These are phyloP conservation scores for Melanerpes aurifrons DNA, from an alignment of 2,113 vertebrate genomes.

Conservation along the genomic window DNA sequence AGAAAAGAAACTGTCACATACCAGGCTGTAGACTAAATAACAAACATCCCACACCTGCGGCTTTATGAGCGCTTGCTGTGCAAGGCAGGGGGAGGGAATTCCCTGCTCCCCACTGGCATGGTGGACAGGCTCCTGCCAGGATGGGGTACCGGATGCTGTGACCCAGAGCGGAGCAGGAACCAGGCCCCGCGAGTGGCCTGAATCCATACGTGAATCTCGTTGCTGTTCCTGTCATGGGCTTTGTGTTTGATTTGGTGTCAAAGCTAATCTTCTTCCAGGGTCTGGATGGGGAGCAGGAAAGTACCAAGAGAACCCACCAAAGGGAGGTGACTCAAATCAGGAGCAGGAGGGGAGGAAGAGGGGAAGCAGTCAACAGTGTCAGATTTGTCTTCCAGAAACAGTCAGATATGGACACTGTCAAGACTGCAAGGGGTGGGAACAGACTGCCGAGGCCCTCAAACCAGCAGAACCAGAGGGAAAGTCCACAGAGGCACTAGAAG, in stretches of 20 bases:
- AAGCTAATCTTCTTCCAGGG: not conserved
- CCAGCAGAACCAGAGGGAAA: not conserved
- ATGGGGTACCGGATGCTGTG: conserved; percentile 3
- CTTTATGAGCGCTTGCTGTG: conserved; percentile 77
- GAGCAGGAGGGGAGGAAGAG: not conserved
- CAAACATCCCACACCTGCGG: conserved; percentile 86
- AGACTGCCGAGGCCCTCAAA: not conserved
- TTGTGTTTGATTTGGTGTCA: not conserved
- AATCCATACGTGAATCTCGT: not conserved
- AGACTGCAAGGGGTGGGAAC: not conserved
- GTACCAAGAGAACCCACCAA: not conserved
- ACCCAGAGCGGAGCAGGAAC: not conserved
- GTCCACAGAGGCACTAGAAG: not conserved
- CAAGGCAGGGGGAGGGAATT: conserved; percentile 45
- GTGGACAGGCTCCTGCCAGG: conserved; percentile 28
- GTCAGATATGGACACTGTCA: not conserved
- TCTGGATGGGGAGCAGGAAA: not conserved
- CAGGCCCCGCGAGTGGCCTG: rapidly evolving
- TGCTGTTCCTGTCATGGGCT: not conserved
- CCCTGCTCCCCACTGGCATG: conserved; percentile 38
- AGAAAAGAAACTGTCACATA: conserved; percentile 81
- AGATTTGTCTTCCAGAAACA: not conserved
- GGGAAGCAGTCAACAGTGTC: not conserved
- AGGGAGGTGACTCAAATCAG: not conserved
- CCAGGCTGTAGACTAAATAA: conserved; percentile 87